These are phyloP conservation scores for Euthynnus affinis DNA, from an alignment of 2,797 vertebrate species.

Conservation along the genomic window DNA sequence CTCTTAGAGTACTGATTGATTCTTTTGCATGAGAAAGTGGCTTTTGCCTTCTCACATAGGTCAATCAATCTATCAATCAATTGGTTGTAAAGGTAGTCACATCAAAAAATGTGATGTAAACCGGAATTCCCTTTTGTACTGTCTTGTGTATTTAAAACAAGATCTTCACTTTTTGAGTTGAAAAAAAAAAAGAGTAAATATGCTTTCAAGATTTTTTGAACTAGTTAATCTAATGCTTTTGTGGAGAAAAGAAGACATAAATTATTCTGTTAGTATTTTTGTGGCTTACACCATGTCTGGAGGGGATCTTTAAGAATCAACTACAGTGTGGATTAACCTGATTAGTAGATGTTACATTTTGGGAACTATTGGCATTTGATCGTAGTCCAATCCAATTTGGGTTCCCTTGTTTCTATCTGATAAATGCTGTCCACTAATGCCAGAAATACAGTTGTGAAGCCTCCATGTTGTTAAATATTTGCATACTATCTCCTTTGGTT, in stretches of 20 bases:
- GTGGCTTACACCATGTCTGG: neutral
- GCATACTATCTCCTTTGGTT: neutral
- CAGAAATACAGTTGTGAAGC: slow-evolving; percentile 17
- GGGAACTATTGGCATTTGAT: slow-evolving; percentile 5
- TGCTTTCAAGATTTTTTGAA: too few species aligned
- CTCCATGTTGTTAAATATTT: slow-evolving; percentile 28
- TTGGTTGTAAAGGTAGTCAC: slow-evolving; percentile 61
- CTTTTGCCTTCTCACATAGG: slow-evolving; percentile 81
- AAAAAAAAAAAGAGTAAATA: too few species aligned
- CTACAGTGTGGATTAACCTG: neutral
- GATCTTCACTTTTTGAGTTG: too few species aligned
- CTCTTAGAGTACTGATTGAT: slow-evolving; percentile 77
- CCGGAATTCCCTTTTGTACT: neutral
- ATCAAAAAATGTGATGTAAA: slow-evolving; percentile 37
- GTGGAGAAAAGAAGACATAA: too few species aligned
- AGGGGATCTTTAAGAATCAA: neutral
- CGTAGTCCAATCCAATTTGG: neutral
- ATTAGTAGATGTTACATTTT: slow-evolving; percentile 4
- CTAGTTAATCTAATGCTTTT: too few species aligned
- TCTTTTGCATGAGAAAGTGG: slow-evolving; percentile 80
- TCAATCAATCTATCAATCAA: slow-evolving; percentile 80
- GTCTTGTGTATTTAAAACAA: neutral
- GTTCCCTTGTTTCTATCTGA: neutral
- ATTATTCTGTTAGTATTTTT: too few species aligned
- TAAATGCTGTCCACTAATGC: neutral